Evolutionary conservation across 35 echinoderm and acorn worm species (phyloP), one percentile per base, ranked within the genome.

Genomic region (Stichopus chloronotus): DNA sequence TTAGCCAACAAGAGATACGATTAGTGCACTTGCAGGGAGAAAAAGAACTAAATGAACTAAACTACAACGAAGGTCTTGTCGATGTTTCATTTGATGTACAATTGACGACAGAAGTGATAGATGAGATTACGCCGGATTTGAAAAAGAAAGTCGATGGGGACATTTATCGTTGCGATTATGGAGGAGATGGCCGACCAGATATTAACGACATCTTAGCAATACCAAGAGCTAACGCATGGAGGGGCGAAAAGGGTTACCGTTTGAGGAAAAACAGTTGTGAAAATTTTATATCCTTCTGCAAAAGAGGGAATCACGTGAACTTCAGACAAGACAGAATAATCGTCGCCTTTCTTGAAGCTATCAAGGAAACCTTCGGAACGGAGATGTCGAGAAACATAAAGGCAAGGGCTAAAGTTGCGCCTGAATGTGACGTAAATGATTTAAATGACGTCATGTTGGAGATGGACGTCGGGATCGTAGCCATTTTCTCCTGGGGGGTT

Each of bases 11-110:
- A 54, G 20, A 82, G 79, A 19, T 82, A 12, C 23, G 21, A 7
- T 19, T 82, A 82, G 52, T 82, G 14, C 79, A 82, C 79, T 82
- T n/a, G 79, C 79, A 82, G 17, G 79, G 68, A 19, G 68, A 72
- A 72, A 72, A 19, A 72, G 68, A n/a, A n/a, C n/a, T n/a, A n/a
- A n/a, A n/a, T n/a, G n/a, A n/a, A n/a, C n/a, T n/a, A n/a, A n/a
- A n/a, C n/a, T n/a, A n/a, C n/a, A n/a, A 72, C 21, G 11, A 72
- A 6, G 16, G 21, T n/a, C 21, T 72, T 30, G 13, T 13, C 14
- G 23, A 9, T 54, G 8, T 7, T 30, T 19, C 79, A 17, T 19
- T 21, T 82, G 79, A 30, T 82, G 79, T 12, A 54, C 23, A 12
- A 54, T 82, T 52, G 79, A 23, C 23, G 79, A 56, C 30, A 56